Evolutionary conservation across 2,113 vertebrate genomes (phyloP).

Genomic region (Tachycineta bicolor): DNA sequence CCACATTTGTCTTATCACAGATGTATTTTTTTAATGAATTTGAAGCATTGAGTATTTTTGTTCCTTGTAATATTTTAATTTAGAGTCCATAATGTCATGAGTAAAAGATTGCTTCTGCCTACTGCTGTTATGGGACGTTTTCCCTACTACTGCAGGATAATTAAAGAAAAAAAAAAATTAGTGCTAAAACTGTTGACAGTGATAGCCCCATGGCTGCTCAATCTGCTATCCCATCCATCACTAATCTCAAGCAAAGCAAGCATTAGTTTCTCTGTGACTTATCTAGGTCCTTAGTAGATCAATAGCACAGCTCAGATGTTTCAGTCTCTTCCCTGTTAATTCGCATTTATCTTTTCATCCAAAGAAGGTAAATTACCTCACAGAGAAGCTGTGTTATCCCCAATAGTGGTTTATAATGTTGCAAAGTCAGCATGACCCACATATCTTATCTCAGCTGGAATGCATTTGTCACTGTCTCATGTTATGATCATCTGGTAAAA

Average conservation of each 20-base stretch:
- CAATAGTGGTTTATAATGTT: not conserved
- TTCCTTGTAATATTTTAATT: not conserved
- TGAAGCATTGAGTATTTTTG: not conserved
- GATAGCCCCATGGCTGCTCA: constrained; percentile 33
- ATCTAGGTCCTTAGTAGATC: constrained; percentile 52
- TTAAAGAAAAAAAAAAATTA: not conserved
- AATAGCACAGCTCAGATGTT: constrained; percentile 49
- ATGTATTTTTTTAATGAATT: not conserved
- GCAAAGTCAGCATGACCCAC: constrained; percentile 56
- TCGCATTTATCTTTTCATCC: constrained; percentile 53
- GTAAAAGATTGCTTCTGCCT: not conserved
- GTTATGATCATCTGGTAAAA: constrained; percentile 16
- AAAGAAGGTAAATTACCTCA: constrained; percentile 47
- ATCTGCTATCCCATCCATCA: constrained; percentile 47
- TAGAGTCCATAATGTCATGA: not conserved
- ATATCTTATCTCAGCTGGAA: constrained; percentile 48
- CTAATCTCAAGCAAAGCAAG: constrained; percentile 16
- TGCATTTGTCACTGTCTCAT: constrained; percentile 12
- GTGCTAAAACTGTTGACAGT: not conserved
- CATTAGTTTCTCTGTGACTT: constrained; percentile 43
- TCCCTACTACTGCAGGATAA: not conserved
- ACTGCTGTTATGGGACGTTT: not conserved
- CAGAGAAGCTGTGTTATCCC: constrained; percentile 37
- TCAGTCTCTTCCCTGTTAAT: constrained; percentile 45
- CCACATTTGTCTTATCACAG: not conserved